Conservation (phyloP, 1,140 invertebrate genomes). For the Drosophila sp. region DNA sequence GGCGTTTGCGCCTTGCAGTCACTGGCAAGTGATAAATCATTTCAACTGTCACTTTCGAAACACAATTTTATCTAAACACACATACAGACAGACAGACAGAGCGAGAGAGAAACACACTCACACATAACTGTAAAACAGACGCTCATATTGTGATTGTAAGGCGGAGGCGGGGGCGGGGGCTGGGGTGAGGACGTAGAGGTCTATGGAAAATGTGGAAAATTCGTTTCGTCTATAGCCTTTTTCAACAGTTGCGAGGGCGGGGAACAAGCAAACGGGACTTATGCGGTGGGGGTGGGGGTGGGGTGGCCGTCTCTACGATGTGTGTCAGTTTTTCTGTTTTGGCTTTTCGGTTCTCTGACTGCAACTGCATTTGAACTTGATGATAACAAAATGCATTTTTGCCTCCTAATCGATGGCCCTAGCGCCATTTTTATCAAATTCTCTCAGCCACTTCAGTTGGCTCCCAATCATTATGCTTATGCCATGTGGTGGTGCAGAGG, state of each 20-base stretch:
- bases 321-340: slow-evolving; percentile 55
- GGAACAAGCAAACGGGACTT: background rate
- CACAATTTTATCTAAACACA: slow-evolving; percentile 83
- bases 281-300: background rate
- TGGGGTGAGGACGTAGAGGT: slow-evolving; percentile 11
- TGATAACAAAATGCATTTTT: slow-evolving; percentile 55
- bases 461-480: background rate
- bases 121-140: slow-evolving; percentile 25
- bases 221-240: slow-evolving; percentile 56
- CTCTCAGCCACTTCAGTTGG: slow-evolving; percentile 38
- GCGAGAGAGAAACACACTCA: slow-evolving; percentile 25
- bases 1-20: slow-evolving; percentile 71
- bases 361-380: slow-evolving; percentile 36
- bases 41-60: slow-evolving; percentile 83
- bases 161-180: background rate
- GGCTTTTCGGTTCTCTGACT: slow-evolving; percentile 19
- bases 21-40: slow-evolving; percentile 82
- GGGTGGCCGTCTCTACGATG: slow-evolving; percentile 26
- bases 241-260: background rate
- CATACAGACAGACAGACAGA: slow-evolving; percentile 37
- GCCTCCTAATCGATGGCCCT: slow-evolving; percentile 58
- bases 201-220: slow-evolving; percentile 58
- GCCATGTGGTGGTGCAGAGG: too few relatives aligned
- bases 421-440: slow-evolving; percentile 51
- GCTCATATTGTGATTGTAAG: slow-evolving; percentile 24